Conservation (phyloP, 30 jellyfish, hydroid and myxozoan species). For the Mastigias papua region DNA sequence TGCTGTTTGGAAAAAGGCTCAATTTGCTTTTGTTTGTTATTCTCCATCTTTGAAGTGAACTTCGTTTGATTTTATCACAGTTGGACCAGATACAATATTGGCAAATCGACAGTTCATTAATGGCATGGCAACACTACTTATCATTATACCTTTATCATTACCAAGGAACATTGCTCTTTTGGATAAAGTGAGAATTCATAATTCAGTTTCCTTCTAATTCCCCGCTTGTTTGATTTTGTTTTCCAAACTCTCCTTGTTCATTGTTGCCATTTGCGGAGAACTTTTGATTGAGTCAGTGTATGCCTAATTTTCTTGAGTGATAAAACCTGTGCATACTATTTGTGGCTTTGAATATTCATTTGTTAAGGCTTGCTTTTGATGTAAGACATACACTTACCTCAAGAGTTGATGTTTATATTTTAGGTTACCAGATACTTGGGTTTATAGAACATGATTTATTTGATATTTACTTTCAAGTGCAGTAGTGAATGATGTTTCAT, state of each 20-base stretch:
- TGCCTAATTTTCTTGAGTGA: too few relatives aligned
- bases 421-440: too few relatives aligned
- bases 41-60: not conserved
- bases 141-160: slow-evolving; percentile 69
- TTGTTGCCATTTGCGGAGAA: too few relatives aligned
- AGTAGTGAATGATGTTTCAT: not conserved
- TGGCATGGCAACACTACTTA: slow-evolving; percentile 78
- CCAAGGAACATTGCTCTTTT: slow-evolving; percentile 77
- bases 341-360: too few relatives aligned
- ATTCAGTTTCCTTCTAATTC: not conserved
- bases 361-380: too few relatives aligned
- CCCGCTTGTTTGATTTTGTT: too few relatives aligned
- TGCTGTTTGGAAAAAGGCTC: not conserved
- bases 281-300: too few relatives aligned
- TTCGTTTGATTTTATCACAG: not conserved
- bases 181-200: slow-evolving; percentile 45
- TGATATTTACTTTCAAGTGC: not conserved
- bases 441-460: too few relatives aligned
- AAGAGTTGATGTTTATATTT: not conserved
- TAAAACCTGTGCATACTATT: too few relatives aligned
- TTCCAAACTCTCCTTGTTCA: too few relatives aligned
- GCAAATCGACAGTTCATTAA: slow-evolving; percentile 76
- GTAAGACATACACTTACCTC: not conserved
- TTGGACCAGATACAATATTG: slow-evolving; percentile 72
- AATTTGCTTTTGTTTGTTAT: not conserved